Conservation (phyloP, 2,888 invertebrate species). For the Macaria liturata region DNA sequence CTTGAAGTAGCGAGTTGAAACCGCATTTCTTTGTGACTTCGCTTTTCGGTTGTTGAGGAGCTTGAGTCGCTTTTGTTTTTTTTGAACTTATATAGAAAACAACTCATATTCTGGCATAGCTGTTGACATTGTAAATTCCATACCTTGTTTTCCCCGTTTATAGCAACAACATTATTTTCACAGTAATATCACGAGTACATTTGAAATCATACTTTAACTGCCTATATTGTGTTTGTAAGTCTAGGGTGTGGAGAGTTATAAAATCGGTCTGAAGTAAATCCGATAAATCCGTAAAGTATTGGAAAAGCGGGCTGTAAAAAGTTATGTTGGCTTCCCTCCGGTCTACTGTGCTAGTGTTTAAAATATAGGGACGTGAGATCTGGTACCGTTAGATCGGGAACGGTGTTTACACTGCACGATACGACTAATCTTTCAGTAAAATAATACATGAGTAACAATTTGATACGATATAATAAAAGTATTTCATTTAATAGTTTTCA, state of each 20-base stretch:
- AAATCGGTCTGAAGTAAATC: conserved; percentile 31
- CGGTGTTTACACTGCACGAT: conserved; percentile 41
- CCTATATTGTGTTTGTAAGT: conserved; percentile 5
- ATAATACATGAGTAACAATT: too few relatives aligned
- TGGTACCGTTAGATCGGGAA: conserved; percentile 56
- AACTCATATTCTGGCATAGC: too few relatives aligned
- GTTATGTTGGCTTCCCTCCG: conserved; percentile 34
- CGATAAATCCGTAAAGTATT: conserved; percentile 18
- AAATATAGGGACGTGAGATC: conserved; percentile 53
- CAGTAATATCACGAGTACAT: conserved; percentile 6
- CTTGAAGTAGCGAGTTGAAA: background rate
- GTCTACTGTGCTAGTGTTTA: conserved; percentile 54
- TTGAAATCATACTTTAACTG: conserved; percentile 6
- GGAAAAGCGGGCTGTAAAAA: conserved; percentile 42
- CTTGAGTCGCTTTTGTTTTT: too few relatives aligned
- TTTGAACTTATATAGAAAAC: too few relatives aligned
- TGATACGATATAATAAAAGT: too few relatives aligned
- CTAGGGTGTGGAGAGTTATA: conserved; percentile 26
- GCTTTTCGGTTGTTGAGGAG: too few relatives aligned
- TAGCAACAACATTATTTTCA: conserved; percentile 3
- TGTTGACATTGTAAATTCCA: too few relatives aligned
- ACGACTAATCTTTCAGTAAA: conserved; percentile 18
- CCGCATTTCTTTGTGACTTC: background rate
- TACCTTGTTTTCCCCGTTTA: background rate
- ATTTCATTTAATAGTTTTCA: too few relatives aligned